Conservation (phyloP, 2,797 vertebrate species). For the Xiphorhynchus erythropygius region DNA sequence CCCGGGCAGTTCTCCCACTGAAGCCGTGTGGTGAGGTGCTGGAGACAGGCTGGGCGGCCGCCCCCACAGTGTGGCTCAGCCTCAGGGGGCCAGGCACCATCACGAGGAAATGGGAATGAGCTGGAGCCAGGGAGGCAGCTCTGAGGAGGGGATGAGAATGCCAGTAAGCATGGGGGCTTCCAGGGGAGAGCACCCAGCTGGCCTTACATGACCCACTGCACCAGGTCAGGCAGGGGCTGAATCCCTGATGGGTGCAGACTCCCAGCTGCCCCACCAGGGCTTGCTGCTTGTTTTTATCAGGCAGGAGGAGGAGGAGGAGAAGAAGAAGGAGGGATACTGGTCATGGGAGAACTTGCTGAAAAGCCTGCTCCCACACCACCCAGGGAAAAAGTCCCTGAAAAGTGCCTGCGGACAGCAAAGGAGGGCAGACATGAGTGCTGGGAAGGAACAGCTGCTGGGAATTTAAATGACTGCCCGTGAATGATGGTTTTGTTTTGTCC, state of each 20-base stretch:
- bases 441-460: slow-evolving; percentile 45
- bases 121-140: fast-evolving
- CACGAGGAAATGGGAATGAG: background rate
- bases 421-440: background rate
- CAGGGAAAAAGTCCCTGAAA: background rate
- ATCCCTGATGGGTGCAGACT: background rate
- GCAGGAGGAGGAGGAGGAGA: background rate
- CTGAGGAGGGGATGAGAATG: background rate
- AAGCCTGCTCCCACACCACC: fast-evolving
- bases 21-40: fast-evolving
- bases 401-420: background rate
- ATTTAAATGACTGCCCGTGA: slow-evolving; percentile 10
- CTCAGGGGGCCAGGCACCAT: background rate
- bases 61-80: background rate
- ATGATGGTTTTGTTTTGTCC: slow-evolving; percentile 53
- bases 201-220: background rate
- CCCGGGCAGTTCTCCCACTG: fast-evolving
- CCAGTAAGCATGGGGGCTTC: fast-evolving
- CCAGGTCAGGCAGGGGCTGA: background rate
- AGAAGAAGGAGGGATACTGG: background rate
- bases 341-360: background rate
- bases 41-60: fast-evolving
- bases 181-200: background rate
- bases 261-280: background rate
- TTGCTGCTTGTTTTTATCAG: background rate